Conservation (phyloP, 2,113 vertebrate species). For the Saguinus midas region DNA sequence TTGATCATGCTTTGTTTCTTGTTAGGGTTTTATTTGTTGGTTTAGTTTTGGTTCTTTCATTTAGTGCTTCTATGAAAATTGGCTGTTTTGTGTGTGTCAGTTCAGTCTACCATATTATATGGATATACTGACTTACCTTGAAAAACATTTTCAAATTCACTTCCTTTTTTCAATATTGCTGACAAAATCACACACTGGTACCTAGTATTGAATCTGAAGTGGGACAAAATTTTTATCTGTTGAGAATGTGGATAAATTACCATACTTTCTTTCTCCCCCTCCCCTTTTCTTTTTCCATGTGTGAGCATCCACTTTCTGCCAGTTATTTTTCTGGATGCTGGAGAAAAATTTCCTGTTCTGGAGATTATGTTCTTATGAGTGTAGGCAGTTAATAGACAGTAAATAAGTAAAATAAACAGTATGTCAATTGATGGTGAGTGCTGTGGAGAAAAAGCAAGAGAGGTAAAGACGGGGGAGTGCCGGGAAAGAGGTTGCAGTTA, state of each 20-base stretch:
- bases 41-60: conserved; percentile 10
- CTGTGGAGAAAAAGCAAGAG: background rate
- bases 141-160: conserved; percentile 32
- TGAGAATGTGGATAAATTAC: background rate
- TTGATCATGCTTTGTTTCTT: background rate
- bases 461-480: background rate
- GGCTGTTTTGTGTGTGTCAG: background rate
- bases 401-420: background rate
- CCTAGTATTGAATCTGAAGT: background rate
- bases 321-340: background rate
- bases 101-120: background rate
- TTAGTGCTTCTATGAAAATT: background rate
- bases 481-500: background rate
- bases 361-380: conserved; percentile 8
- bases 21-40: background rate
- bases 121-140: conserved; percentile 4
- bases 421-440: background rate
- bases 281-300: background rate
- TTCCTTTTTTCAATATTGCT: conserved; percentile 8
- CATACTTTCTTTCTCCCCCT: background rate
- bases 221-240: background rate
- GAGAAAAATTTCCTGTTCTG: background rate
- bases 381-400: background rate
- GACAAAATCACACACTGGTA: background rate
- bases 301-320: background rate